Percentiles rank a stretch among this genome's conserved stretches.
Conservation (phyloP, 2,888 invertebrate genomes). For the Craniophora ligustri region DNA sequence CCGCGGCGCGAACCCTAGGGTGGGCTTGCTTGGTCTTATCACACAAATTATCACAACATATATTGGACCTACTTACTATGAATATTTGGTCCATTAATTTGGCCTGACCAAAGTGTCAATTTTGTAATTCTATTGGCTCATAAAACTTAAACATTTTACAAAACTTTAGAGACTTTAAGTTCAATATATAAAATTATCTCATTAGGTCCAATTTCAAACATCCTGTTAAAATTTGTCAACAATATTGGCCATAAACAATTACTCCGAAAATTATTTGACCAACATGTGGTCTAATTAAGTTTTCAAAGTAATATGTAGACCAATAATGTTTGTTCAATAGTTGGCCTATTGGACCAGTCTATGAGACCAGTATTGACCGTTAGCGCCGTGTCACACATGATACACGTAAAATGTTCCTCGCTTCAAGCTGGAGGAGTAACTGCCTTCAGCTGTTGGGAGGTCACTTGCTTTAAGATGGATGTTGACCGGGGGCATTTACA, state of each 20-base stretch:
- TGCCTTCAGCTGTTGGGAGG: neutral
- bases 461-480: neutral
- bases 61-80: neutral
- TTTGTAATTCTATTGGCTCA: too few species aligned
- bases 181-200: too few species aligned
- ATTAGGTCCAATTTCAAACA: too few species aligned
- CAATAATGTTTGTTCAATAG: neutral
- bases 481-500: neutral
- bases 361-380: conserved; percentile 1
- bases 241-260: neutral
- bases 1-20: conserved; percentile 22
- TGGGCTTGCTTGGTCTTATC: conserved; percentile 5
- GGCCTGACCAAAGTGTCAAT: neutral
- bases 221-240: too few species aligned
- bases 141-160: too few species aligned
- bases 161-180: too few species aligned
- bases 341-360: neutral
- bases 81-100: neutral
- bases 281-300: neutral
- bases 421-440: neutral
- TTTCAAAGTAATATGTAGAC: neutral
- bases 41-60: neutral
- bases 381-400: conserved; percentile 20
- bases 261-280: too few species aligned
- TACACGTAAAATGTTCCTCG: conserved; percentile 24